phyloP scores from a whole-genome alignment of 2,888 invertebrate species.

The Coremacera marginata region DNA sequence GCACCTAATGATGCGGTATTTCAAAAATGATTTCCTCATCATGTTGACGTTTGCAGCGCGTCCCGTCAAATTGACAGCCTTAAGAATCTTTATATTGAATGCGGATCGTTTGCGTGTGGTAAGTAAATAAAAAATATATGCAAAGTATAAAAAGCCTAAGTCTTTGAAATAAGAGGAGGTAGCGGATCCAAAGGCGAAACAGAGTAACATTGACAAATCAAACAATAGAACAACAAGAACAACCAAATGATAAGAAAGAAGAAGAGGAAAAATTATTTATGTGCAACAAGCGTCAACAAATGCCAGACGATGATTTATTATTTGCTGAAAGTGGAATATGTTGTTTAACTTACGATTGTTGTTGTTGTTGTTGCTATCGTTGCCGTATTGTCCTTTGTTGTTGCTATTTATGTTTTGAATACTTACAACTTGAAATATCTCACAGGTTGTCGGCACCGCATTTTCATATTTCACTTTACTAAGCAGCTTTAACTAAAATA shows the following conservation, averaged over 20 bases:
- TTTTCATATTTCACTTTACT: constrained; percentile 25
- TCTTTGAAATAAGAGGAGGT: not conserved
- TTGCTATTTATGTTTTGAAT: not conserved
- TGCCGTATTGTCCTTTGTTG: not conserved
- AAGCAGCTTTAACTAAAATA: constrained; percentile 16
- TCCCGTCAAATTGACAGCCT: constrained; percentile 46
- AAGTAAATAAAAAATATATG: not conserved
- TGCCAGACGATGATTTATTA: not conserved
- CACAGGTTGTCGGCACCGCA: constrained; percentile 13
- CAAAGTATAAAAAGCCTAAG: not conserved
- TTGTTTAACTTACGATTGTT: not conserved
- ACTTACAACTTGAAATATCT: not conserved
- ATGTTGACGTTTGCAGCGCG: constrained; percentile 40
- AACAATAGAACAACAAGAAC: not conserved
- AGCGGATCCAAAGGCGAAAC: not conserved
- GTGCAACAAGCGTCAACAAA: not conserved
- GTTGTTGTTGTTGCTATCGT: not conserved
- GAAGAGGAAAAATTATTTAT: not conserved
- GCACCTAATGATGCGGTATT: constrained; percentile 44
- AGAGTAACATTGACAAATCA: not conserved
- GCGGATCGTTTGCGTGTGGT: constrained; percentile 42
- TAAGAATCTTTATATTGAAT: constrained; percentile 45
- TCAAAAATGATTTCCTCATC: constrained; percentile 44
- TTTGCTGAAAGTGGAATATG: not conserved
- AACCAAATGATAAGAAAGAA: not conserved